Evolutionary conservation across 2,797 vertebrate species (phyloP).

Genomic region (Centropyge bicolor): DNA sequence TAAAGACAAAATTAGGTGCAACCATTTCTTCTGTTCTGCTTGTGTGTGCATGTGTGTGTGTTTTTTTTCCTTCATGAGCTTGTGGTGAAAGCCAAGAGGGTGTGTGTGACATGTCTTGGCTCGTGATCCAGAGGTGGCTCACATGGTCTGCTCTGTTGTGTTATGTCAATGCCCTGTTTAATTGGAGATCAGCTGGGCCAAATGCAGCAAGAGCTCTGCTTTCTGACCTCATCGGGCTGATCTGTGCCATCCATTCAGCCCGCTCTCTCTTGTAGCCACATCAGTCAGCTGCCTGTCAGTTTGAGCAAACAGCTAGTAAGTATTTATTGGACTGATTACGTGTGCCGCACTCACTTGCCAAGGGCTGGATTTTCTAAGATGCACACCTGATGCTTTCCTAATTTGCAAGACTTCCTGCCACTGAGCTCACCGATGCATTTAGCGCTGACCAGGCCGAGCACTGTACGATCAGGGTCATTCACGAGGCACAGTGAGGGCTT

Average conservation of each 20-base stretch:
- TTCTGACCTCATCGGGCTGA: constrained; percentile 76
- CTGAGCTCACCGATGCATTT: constrained; percentile 56
- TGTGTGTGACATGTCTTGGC: constrained; percentile 76
- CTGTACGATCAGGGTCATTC: constrained; percentile 63
- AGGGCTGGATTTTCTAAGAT: constrained; percentile 32
- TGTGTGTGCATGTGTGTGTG: constrained; percentile 18
- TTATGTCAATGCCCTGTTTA: constrained; percentile 78
- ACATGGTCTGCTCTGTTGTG: constrained; percentile 64
- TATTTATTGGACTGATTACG: constrained; percentile 71
- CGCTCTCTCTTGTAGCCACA: constrained; percentile 73
- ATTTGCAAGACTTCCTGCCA: constrained; percentile 42
- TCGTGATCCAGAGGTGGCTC: constrained; percentile 65
- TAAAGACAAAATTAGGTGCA: constrained; percentile 74
- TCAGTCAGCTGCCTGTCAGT: constrained; percentile 78
- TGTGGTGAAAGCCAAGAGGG: constrained; percentile 58
- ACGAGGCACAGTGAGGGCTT: constrained; percentile 56
- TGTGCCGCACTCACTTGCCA: constrained; percentile 37
- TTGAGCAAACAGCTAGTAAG: constrained; percentile 63
- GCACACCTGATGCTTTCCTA: constrained; percentile 60
- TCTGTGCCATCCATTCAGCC: constrained; percentile 76
- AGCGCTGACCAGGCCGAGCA: constrained; percentile 44
- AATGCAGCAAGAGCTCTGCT: constrained; percentile 68
- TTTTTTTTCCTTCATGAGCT: constrained; percentile 30
- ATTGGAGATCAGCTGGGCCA: constrained; percentile 79
- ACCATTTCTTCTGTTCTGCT: constrained; percentile 51